Conservation (phyloP, 2,113 vertebrate species). For the Pyrgilauda ruficollis region DNA sequence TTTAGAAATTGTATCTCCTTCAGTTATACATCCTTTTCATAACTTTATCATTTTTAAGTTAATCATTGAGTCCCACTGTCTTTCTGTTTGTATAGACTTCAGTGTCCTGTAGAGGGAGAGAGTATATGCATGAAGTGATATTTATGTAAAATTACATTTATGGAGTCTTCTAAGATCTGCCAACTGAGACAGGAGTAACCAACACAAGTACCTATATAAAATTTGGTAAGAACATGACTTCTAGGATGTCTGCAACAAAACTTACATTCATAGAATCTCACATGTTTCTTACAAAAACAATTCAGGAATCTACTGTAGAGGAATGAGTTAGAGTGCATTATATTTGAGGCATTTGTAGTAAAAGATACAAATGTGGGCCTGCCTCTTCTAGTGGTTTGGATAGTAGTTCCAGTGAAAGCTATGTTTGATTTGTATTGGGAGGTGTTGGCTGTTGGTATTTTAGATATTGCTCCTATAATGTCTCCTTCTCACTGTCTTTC, state of each 20-base stretch:
- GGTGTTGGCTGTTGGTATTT: not conserved
- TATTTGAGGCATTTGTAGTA: not conserved
- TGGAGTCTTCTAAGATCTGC: not conserved
- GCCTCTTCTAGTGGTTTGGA: not conserved
- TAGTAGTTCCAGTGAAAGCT: not conserved
- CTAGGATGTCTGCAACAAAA: not conserved
- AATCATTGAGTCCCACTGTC: not conserved
- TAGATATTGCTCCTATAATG: not conserved
- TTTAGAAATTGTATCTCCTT: not conserved
- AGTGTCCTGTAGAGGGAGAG: not conserved
- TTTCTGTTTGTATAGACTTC: not conserved
- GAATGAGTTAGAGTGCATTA: not conserved
- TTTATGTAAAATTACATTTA: not conserved
- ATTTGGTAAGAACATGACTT: not conserved
- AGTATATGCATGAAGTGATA: not conserved
- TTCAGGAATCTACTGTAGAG: not conserved
- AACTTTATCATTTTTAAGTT: not conserved
- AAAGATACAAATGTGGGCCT: not conserved
- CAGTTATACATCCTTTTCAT: not conserved
- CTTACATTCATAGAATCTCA: not conserved
- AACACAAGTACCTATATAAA: not conserved
- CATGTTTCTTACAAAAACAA: not conserved
- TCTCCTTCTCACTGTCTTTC: not conserved
- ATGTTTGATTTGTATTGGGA: not conserved
- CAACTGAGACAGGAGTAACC: not conserved